These are phyloP conservation scores for Phortica okadai DNA, from an alignment of 2,888 invertebrate species.

Conservation along the genomic window DNA sequence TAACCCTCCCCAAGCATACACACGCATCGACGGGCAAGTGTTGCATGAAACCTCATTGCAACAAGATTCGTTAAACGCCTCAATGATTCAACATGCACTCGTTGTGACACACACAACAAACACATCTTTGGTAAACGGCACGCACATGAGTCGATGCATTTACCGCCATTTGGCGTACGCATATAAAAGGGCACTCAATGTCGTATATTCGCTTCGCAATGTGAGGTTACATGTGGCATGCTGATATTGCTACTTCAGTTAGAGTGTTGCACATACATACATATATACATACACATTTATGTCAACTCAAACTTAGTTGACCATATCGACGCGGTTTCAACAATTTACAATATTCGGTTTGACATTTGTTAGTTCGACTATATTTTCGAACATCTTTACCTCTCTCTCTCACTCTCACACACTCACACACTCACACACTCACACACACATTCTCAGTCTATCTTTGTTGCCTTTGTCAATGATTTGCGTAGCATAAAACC, in stretches of 20 bases:
- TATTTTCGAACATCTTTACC: not conserved
- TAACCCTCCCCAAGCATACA: not conserved
- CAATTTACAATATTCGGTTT: slow-evolving; percentile 19
- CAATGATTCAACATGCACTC: not conserved
- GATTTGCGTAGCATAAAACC: not conserved
- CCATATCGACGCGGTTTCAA: slow-evolving; percentile 5
- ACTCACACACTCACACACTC: not conserved
- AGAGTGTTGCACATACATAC: not conserved
- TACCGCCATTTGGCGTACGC: not conserved
- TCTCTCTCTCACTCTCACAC: not conserved
- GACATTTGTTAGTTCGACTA: not conserved
- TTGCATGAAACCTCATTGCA: slow-evolving; percentile 12
- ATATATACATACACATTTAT: no score
- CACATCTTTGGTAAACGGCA: not conserved
- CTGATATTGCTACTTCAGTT: not conserved
- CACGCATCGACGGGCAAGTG: not conserved
- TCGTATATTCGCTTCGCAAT: not conserved
- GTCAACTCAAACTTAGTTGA: not conserved
- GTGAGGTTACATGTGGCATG: not conserved
- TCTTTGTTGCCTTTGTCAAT: not conserved
- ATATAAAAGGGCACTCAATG: slow-evolving; percentile 4
- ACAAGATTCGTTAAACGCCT: slow-evolving; percentile 15
- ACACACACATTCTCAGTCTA: not conserved
- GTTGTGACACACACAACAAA: not conserved
- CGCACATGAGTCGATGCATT: not conserved